Base-by-base conservation (phyloP, 2,888 invertebrate species). In the Idaea straminata region DNA sequence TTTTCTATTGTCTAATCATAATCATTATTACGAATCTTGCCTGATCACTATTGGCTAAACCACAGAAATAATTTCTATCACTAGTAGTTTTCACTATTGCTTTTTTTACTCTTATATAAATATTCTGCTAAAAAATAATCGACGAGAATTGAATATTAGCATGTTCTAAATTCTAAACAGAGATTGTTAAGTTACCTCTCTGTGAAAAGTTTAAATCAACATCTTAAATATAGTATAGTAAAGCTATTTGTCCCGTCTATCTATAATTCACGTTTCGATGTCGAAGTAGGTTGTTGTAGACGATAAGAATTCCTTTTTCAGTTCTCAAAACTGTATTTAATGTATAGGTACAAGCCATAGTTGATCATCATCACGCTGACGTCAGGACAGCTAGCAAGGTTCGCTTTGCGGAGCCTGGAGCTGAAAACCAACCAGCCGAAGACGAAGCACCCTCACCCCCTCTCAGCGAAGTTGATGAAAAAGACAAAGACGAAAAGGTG, bases 341-440 rank as follows among this genome's bases (percentile, higher is more conserved):
- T 25, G 62, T 66, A 70, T 92, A 98, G 98, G 98, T 98, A 63
- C 98, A 98, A 94, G 96, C 97, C 63, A 98, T 98, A 79, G 96
- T 98, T 71, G 98, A 98, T 88, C 96, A 97, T 83, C 97, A 97
- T 85, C 97, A 97, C 83, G 96, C 96, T 72, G 95, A 96, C 80
- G 94, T 95, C 72, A 97, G 97, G 89, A 94, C 95, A 35, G 95
- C 96, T 68, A 96, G 97, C 74, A 97, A 97, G 92, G 97, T 98
- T 65, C 95, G 97, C 70, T 98, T 98, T 89, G 96, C 97, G 77
- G 97, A 98, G 84, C 96, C 96, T 0, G 94, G 93, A 0, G 79
- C 82, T 72, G 85, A 85, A 34, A 73, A 73, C 5, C 77, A 78
- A 76, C 80, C 87, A 73, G 76, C 77, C 0, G 83, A 85, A 0